These are phyloP conservation scores for Macrotus californicus DNA, from an alignment of 2,113 vertebrate species.

Conservation along the genomic window DNA sequence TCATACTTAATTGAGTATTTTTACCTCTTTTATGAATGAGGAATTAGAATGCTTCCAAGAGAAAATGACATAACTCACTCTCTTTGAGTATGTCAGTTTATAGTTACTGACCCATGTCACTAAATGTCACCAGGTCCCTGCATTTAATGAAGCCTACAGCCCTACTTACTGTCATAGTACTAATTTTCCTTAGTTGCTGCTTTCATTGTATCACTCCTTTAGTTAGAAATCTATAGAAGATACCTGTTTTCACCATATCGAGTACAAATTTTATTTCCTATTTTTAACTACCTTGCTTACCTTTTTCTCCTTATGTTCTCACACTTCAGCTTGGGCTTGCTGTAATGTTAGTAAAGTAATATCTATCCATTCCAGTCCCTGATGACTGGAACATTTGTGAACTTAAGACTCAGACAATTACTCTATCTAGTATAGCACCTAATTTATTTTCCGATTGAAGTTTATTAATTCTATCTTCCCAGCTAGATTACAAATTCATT, in stretches of 20 bases:
- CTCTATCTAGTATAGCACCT: background rate
- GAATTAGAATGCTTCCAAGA: constrained; percentile 16
- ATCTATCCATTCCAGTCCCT: background rate
- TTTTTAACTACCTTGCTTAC: background rate
- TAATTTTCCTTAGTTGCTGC: background rate
- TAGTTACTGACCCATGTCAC: background rate
- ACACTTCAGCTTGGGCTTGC: background rate
- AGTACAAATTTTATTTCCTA: background rate
- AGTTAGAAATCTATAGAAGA: background rate
- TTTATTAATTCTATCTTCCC: background rate
- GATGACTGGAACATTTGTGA: background rate
- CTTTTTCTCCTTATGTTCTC: background rate
- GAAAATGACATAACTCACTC: background rate
- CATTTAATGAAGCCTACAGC: background rate
- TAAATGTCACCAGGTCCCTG: background rate
- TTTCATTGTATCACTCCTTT: background rate
- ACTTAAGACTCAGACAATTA: background rate
- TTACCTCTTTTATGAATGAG: background rate
- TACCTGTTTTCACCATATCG: background rate
- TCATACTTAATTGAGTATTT: background rate
- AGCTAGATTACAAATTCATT: background rate
- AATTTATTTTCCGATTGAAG: constrained; percentile 31
- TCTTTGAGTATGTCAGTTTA: background rate
- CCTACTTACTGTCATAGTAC: background rate
- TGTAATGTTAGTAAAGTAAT: background rate